These are phyloP conservation scores for Tanytarsus gracilentus DNA, from an alignment of 2,888 invertebrate genomes.

Conservation along the genomic window DNA sequence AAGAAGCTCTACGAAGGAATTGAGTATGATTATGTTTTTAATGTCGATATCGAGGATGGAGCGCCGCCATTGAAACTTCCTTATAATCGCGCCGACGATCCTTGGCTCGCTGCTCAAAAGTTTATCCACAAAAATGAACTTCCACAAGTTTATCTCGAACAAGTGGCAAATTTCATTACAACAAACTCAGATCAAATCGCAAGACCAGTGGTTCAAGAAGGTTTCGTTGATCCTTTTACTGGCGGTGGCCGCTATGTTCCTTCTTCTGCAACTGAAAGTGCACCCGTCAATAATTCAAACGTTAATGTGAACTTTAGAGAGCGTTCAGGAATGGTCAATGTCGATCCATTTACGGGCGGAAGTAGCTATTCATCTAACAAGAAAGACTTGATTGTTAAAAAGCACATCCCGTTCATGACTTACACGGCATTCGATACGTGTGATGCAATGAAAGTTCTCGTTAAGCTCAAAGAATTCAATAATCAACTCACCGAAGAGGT, in stretches of 20 bases:
- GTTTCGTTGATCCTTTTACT: conserved; percentile 59
- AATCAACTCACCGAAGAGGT: conserved; percentile 48
- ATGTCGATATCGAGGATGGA: conserved; percentile 89
- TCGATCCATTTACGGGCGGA: conserved; percentile 61
- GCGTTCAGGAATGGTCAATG: conserved; percentile 40
- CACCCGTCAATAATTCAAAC: conserved; percentile 2
- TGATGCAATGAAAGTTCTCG: conserved; percentile 62
- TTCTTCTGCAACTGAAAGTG: not conserved
- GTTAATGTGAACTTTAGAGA: conserved; percentile 32
- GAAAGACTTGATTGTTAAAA: conserved; percentile 29
- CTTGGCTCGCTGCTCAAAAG: conserved; percentile 81
- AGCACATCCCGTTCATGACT: conserved; percentile 43
- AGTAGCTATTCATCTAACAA: conserved; percentile 54
- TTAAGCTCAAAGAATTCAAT: conserved; percentile 67
- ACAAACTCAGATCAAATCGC: conserved; percentile 53
- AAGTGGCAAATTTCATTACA: conserved; percentile 86
- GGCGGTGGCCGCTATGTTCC: conserved; percentile 59
- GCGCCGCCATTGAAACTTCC: conserved; percentile 82
- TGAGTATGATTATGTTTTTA: conserved; percentile 92
- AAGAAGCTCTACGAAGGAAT: conserved; percentile 77
- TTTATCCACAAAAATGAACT: conserved; percentile 80
- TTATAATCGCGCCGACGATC: conserved; percentile 83
- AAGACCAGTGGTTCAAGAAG: conserved; percentile 34
- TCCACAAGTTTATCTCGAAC: conserved; percentile 78
- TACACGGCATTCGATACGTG: conserved; percentile 70